Evolutionary conservation across 1,140 invertebrate species (phyloP).

Genomic region (Drosophila mayri): DNA sequence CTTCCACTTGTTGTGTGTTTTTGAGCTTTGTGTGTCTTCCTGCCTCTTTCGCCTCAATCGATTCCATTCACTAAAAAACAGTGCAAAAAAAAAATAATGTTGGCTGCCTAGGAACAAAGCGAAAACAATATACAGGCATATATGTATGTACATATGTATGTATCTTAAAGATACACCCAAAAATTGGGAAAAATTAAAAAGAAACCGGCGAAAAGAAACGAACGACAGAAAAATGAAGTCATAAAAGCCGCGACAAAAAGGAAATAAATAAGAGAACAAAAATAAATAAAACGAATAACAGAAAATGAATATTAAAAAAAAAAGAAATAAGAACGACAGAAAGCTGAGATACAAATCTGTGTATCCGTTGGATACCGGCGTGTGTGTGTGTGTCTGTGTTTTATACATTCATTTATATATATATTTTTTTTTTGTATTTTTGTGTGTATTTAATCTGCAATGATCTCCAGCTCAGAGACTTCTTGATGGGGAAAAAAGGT

Average conservation of each 20-base stretch:
- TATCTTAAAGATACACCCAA: constrained; percentile 50
- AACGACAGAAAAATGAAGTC: constrained; percentile 36
- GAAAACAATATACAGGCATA: constrained; percentile 38
- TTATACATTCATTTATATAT: background rate
- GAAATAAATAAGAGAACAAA: constrained; percentile 28
- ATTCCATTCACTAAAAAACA: constrained; percentile 42
- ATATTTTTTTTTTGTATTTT: background rate
- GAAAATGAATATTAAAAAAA: constrained; percentile 43
- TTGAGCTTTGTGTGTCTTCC: constrained; percentile 19
- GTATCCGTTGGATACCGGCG: constrained; percentile 33
- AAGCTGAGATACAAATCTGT: constrained; percentile 48
- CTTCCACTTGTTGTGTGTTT: constrained; percentile 58
- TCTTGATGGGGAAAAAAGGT: constrained; percentile 73
- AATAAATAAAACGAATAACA: constrained; percentile 31
- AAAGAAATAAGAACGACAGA: constrained; percentile 30
- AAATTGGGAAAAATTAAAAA: constrained; percentile 37
- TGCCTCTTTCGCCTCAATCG: constrained; percentile 30
- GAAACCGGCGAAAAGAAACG: constrained; percentile 5
- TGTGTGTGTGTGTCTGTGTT: constrained; percentile 2
- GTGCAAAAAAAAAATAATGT: constrained; percentile 28
- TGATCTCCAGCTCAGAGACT: constrained; percentile 70
- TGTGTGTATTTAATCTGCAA: constrained; percentile 61
- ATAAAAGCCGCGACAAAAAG: constrained; percentile 29
- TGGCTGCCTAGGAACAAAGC: constrained; percentile 51
- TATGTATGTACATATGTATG: background rate